A percentile compares a stretch with the other conserved stretches of the same genome.
Evolutionary conservation across 2,113 vertebrate species (phyloP).

Genomic region (Chrysemys picta): DNA sequence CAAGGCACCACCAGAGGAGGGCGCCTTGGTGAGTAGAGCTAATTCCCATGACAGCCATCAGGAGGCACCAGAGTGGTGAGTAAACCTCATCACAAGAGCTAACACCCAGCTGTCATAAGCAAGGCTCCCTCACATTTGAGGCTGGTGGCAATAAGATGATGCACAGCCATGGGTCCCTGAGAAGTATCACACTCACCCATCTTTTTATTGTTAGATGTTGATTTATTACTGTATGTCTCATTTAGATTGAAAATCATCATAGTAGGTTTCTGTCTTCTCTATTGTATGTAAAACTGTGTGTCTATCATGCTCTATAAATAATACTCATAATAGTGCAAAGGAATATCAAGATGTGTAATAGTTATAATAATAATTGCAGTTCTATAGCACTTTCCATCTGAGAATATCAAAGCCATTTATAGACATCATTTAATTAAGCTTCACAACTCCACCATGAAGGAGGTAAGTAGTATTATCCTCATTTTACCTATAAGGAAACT

Average conservation of each 20-base stretch:
- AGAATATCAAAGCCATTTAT: neutral
- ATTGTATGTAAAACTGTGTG: neutral
- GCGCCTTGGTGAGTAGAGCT: too few species aligned
- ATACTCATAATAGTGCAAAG: neutral
- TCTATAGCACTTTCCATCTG: neutral
- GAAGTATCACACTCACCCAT: neutral
- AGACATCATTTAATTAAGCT: neutral
- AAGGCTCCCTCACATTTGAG: neutral
- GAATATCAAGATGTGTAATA: constrained; percentile 2
- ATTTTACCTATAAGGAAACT: neutral
- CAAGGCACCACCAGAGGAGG: too few species aligned
- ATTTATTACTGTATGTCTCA: neutral
- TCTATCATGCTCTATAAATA: neutral
- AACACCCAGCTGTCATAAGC: too few species aligned
- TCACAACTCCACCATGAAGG: neutral
- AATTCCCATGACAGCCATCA: too few species aligned
- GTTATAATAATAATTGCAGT: neutral
- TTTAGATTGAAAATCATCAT: neutral
- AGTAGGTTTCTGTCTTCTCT: neutral
- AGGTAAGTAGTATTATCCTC: neutral
- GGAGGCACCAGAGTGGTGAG: too few species aligned
- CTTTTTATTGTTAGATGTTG: neutral
- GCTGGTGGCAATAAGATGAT: too few species aligned
- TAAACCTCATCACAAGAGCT: too few species aligned
- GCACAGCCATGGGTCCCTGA: neutral